These are phyloP conservation scores for Neuroscelio doddi DNA, from an alignment of 2,888 invertebrate species.

Conservation along the genomic window DNA sequence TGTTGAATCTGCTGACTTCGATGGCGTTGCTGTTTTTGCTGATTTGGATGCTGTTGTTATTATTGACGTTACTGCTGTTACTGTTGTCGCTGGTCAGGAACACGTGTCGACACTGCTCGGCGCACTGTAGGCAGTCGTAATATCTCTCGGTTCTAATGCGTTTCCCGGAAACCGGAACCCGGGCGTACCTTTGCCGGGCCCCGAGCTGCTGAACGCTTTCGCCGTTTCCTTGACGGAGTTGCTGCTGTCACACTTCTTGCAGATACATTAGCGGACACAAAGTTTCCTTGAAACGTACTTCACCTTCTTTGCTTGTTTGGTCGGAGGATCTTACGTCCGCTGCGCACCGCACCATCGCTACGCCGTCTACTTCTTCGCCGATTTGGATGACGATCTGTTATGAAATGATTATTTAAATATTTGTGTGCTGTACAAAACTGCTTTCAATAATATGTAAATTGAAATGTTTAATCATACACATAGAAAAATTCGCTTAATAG, in stretches of 20 bases:
- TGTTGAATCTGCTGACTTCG: constrained; percentile 19
- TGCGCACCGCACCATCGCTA: constrained; percentile 94
- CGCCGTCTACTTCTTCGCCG: constrained; percentile 93
- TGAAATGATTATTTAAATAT: background rate
- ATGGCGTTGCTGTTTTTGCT: constrained; percentile 34
- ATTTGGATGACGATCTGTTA: constrained; percentile 92
- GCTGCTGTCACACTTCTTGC: constrained; percentile 93
- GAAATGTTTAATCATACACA: no score
- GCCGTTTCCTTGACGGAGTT: constrained; percentile 45
- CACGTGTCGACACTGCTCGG: constrained; percentile 66
- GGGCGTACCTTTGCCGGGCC: background rate
- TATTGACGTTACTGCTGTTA: constrained; percentile 22
- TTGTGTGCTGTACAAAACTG: no score
- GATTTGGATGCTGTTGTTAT: constrained; percentile 27
- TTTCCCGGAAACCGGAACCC: constrained; percentile 45
- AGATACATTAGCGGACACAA: constrained; percentile 95
- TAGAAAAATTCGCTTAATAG: no score
- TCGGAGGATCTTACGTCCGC: constrained; percentile 80
- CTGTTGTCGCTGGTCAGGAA: constrained; percentile 45
- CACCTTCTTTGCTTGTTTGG: constrained; percentile 65
- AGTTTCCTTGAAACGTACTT: constrained; percentile 77
- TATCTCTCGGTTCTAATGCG: constrained; percentile 61
- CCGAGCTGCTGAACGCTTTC: background rate
- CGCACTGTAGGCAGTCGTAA: constrained; percentile 68
- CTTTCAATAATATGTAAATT: no score